Conservation (phyloP, 2,888 invertebrate genomes). For the Pachydiplax longipennis region DNA sequence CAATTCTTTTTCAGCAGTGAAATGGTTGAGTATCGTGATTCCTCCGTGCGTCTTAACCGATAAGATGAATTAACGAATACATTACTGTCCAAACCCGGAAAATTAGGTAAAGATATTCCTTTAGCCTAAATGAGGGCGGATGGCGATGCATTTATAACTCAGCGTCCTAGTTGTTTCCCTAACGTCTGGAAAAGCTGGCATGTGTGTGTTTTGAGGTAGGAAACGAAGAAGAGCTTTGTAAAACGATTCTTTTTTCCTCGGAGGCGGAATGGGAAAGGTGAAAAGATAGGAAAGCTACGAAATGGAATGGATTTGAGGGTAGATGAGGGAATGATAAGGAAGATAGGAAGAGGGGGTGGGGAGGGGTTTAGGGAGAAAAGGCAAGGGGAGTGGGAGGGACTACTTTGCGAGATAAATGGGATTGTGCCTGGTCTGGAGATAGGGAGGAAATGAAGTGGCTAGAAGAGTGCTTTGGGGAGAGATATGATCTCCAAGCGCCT, state of each 20-base stretch:
- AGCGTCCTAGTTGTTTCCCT: background rate
- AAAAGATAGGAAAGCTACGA: slow-evolving; percentile 29
- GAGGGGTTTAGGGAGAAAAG: slow-evolving; percentile 39
- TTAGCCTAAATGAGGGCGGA: background rate
- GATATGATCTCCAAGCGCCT: slow-evolving; percentile 48
- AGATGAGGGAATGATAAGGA: background rate
- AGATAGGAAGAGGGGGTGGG: background rate
- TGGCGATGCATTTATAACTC: background rate
- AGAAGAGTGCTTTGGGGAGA: slow-evolving; percentile 57
- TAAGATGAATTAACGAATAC: no score
- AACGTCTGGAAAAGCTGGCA: background rate
- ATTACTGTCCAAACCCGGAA: no score
- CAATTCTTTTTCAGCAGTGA: no score
- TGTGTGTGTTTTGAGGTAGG: background rate
- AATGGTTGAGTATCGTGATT: no score
- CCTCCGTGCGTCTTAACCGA: no score
- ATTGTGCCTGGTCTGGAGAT: slow-evolving; percentile 36
- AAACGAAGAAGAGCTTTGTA: background rate
- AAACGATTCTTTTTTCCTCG: slow-evolving; percentile 26
- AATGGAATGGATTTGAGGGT: slow-evolving; percentile 35
- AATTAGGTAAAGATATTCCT: background rate
- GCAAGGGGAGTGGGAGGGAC: slow-evolving; percentile 53
- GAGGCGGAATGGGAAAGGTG: slow-evolving; percentile 13
- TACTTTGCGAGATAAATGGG: slow-evolving; percentile 56
- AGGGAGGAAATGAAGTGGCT: slow-evolving; percentile 56